Evolutionary conservation across 2,888 invertebrate species (phyloP).

Genomic region (Hermaeophaga mercurialis): DNA sequence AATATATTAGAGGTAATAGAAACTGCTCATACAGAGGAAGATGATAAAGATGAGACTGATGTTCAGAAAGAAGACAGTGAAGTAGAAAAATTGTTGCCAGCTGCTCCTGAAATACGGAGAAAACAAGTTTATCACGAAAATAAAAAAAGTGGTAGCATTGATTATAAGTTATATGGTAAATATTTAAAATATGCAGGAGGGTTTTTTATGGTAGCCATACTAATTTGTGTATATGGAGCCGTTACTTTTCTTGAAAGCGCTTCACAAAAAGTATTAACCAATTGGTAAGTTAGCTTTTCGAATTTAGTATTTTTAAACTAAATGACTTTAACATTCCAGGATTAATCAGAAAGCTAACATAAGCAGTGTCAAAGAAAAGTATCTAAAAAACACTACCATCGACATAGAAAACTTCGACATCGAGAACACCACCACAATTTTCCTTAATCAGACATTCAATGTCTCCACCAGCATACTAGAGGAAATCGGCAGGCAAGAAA

Average conservation of each 20-base stretch:
- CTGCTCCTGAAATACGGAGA: constrained; percentile 10
- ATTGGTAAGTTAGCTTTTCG: constrained; percentile 42
- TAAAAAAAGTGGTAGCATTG: constrained; percentile 46
- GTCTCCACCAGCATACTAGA: constrained; percentile 19
- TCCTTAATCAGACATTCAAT: not conserved
- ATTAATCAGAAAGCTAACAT: constrained; percentile 17
- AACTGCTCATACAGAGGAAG: not conserved
- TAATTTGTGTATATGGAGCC: constrained; percentile 39
- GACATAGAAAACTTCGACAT: not conserved
- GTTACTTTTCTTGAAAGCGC: constrained; percentile 42
- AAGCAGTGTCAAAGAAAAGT: constrained; percentile 9
- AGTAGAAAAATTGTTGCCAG: constrained; percentile 60
- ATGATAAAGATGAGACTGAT: constrained; percentile 54
- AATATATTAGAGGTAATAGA: constrained; percentile 33
- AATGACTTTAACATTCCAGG: constrained; percentile 7
- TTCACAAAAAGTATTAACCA: constrained; percentile 44
- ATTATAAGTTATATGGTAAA: constrained; percentile 41
- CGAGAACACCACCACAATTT: not conserved
- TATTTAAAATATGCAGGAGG: constrained; percentile 49
- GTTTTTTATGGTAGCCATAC: constrained; percentile 35
- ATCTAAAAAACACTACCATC: constrained; percentile 2
- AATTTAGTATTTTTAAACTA: too few relatives aligned
- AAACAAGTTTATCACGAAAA: constrained; percentile 45
- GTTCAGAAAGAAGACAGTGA: constrained; percentile 51
- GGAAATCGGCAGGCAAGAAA: constrained; percentile 17